Evolutionary conservation across 2,113 vertebrate species (phyloP).

Genomic region (Bubo bubo): DNA sequence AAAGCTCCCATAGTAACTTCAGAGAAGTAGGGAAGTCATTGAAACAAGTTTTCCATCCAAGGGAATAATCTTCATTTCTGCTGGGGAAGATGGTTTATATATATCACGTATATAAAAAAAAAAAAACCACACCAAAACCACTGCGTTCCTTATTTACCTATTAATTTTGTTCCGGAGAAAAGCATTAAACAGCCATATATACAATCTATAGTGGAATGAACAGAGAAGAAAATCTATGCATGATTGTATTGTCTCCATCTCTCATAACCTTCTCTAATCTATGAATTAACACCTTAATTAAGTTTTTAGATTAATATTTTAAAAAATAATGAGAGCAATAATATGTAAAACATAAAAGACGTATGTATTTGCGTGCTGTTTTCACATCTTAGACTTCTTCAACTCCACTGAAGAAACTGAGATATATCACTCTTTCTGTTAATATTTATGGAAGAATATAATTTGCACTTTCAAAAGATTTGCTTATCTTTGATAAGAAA

Average conservation of each 20-base stretch:
- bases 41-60: background rate
- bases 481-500: slow-evolving; percentile 38
- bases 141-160: background rate
- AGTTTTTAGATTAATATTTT: slow-evolving; percentile 17
- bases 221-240: background rate
- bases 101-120: background rate
- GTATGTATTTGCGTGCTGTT: background rate
- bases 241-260: background rate
- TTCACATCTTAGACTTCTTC: background rate
- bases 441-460: slow-evolving; percentile 40
- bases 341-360: background rate
- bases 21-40: background rate
- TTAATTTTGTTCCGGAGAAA: background rate
- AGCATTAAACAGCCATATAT: background rate
- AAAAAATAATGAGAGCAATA: background rate
- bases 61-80: background rate
- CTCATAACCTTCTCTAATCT: background rate
- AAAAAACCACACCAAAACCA: too few relatives aligned
- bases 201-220: background rate
- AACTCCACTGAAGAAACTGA: background rate
- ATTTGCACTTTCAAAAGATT: slow-evolving; percentile 26
- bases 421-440: background rate
- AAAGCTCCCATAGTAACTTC: background rate
- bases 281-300: slow-evolving; percentile 50
- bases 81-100: background rate